Evolutionary conservation across 2,888 invertebrate species (phyloP), one percentile per base, ranked within the genome.

Genomic region (Boloria selene): DNA sequence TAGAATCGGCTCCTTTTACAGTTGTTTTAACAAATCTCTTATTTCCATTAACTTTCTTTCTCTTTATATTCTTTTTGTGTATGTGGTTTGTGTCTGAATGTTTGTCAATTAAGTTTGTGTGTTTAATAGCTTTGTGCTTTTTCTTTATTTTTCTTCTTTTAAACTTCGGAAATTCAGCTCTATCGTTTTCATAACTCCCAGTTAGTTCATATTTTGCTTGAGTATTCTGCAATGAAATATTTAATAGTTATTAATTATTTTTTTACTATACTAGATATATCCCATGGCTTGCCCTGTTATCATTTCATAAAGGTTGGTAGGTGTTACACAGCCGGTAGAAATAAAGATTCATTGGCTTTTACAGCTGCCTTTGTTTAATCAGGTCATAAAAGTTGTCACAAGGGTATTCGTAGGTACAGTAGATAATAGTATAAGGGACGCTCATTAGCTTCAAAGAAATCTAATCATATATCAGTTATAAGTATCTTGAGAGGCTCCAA

Each of bases 11-110:
- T 10, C 68, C 59, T 44, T 61, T 70, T 13, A 70, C 47, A n/a
- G 51, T 64, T 47, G 66, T 70, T 55, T 70, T 68, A 47, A 68
- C 52, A 26, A 70, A 70, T 18, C 47, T 62, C 17, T 61, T 70
- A 51, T 66, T 66, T 16, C 18, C 55, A 16, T n/a, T n/a, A 22
- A 2, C n/a, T 17, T 55, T 56, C 16, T 42, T 52, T 14, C n/a
- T 63, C 42, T 61, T 68, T 18, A 58, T 67, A 6, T n/a, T 51
- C 0, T 67, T 66, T 38, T 58, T 61, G 13, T 64, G 64, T 18
- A 63, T 49, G n/a, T 59, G 47, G 3, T 52, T 45, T n/a, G 16
- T 26, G 26, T 17, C 31, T 18, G 52, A 47, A 53, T 53, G 45
- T 47, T 47, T 38, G 13, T 26, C 13, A 18, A 50, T 51, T 14